Conservation (phyloP, 2,113 vertebrate species). For the Hemicordylus capensis region DNA sequence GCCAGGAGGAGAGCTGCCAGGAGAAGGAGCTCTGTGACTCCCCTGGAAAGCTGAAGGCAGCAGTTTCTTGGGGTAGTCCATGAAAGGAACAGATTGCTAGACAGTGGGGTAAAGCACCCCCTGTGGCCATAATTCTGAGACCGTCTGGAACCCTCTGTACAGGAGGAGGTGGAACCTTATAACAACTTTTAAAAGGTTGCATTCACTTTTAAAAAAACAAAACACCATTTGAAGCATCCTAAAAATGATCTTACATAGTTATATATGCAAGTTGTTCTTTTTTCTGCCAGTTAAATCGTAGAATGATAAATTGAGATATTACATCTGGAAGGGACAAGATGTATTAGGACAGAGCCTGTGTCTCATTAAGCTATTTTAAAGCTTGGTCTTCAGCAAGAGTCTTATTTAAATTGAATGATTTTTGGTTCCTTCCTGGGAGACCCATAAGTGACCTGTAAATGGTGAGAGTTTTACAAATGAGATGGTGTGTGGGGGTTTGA, state of each 20-base stretch:
- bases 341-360: conserved; percentile 43
- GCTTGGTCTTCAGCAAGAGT: conserved; percentile 60
- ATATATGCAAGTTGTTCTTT: conserved; percentile 21
- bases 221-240: not conserved
- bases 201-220: conserved; percentile 44
- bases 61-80: no score
- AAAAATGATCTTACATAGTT: not conserved
- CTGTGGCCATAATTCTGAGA: no score
- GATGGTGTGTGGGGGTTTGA: conserved; percentile 12
- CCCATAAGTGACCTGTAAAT: conserved; percentile 30
- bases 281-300: conserved; percentile 48
- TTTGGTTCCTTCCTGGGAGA: conserved; percentile 52
- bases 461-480: conserved; percentile 64
- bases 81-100: no score
- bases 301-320: conserved; percentile 57
- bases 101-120: no score
- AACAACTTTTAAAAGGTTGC: conserved; percentile 18
- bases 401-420: conserved; percentile 69
- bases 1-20: no score
- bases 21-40: no score
- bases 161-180: no score
- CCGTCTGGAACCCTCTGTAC: no score
- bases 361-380: conserved; percentile 70
- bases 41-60: no score
- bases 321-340: conserved; percentile 54